Base-by-base conservation (phyloP, 1,140 invertebrate genomes). In the Calliphora vicina region DNA sequence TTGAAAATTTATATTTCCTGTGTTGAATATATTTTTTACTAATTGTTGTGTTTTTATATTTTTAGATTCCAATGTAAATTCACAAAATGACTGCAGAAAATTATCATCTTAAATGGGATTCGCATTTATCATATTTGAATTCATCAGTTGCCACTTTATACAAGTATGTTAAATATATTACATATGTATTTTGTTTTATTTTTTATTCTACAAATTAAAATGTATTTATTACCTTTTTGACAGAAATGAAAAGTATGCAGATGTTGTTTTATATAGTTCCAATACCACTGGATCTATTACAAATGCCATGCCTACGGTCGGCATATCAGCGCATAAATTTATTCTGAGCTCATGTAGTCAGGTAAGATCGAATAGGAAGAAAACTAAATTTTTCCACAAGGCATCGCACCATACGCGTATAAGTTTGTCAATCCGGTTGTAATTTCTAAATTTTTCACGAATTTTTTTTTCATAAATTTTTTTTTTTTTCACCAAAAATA, bases 71-170 rank as follows among this genome's bases (percentile, higher is more conserved):
- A 78, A 43, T 43, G 20, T 43, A 23, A 78, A 45, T 43, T 45
- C 42, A 83, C 45, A 81, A 29, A 35, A 90, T 90, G 88, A 87
- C 88, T 83, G 89, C 94, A 85, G 95, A 96, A 88, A 96, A 96
- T 86, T 96, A 96, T 90, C 95, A 96, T 90, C 92, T 97, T 20
- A 96, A 96, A 92, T 96, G 96, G 96, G 95, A 96, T 89, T 96
- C 95, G 82, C 96, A 96, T 91, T 93, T 94, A 85, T 93, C 93
- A 26, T 95, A 96, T 91, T 91, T 97, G 84, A 95, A 96, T 90
- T 94, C 94, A 82, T 96, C 95, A 50, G 94, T 97, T 80, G 95
- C 96, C 57, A 94, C 94, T 17, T 91, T 97, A 83, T 93, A 96
- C 42, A 93, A 94, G 71, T 96, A 84, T 88, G 87, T 86, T 42